Evolutionary conservation across 2,888 invertebrate genomes (phyloP).

Genomic region (Leptinotarsa juncta): DNA sequence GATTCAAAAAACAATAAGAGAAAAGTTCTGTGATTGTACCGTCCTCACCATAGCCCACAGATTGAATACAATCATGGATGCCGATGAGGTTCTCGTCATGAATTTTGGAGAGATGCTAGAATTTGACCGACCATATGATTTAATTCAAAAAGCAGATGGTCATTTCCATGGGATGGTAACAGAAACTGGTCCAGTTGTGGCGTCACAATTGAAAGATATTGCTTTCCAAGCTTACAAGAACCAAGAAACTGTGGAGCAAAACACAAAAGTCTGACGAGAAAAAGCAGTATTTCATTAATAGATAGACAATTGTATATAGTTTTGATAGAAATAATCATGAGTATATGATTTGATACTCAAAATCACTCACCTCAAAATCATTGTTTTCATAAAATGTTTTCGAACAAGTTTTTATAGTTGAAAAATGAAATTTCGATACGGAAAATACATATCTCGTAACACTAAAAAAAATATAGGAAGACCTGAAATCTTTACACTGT

Average conservation of each 20-base stretch:
- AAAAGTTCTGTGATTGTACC: constrained; percentile 79
- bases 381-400: too few relatives aligned
- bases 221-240: constrained; percentile 50
- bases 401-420: too few relatives aligned
- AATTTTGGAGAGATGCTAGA: constrained; percentile 82
- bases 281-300: not conserved
- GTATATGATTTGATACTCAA: not conserved
- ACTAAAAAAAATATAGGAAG: too few relatives aligned
- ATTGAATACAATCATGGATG: constrained; percentile 44
- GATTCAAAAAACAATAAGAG: constrained; percentile 81
- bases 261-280: not conserved
- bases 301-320: not conserved
- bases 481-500: too few relatives aligned
- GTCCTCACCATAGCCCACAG: constrained; percentile 73
- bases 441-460: too few relatives aligned
- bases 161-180: constrained; percentile 76
- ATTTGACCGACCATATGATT: constrained; percentile 79
- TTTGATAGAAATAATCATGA: not conserved
- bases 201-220: constrained; percentile 55
- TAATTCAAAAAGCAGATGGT: constrained; percentile 72
- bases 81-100: constrained; percentile 82
- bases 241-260: not conserved
- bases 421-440: too few relatives aligned
- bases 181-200: constrained; percentile 71
- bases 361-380: too few relatives aligned